Conservation (phyloP, 1,140 invertebrate species). For the Pollicipes pollicipes region DNA sequence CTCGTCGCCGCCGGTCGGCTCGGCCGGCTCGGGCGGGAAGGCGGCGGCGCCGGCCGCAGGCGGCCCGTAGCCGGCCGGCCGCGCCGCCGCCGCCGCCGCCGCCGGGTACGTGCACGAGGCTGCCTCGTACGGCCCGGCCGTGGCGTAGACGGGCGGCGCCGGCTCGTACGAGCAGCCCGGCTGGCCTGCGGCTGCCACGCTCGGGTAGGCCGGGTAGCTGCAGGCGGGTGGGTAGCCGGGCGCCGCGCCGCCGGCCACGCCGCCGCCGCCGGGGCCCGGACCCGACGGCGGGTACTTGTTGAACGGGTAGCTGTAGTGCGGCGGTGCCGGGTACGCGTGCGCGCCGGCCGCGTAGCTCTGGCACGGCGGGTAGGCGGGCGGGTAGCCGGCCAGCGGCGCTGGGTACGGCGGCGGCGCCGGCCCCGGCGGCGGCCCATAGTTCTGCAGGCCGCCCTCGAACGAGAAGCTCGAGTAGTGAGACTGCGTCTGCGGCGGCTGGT, state of each 20-base stretch:
- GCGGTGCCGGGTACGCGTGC: not conserved
- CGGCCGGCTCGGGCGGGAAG: not conserved
- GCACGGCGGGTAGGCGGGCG: not conserved
- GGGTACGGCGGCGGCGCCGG: not conserved
- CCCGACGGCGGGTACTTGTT: not conserved
- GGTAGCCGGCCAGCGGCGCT: not conserved
- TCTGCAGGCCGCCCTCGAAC: constrained; percentile 2
- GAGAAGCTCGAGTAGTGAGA: not conserved
- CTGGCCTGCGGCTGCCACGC: not conserved
- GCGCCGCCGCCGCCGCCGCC: too few species aligned
- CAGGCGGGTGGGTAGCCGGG: not conserved
- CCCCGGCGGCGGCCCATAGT: not conserved
- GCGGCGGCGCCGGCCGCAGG: too few species aligned
- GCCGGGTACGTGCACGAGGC: not conserved
- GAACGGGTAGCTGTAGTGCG: constrained; percentile 1
- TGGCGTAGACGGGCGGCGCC: not conserved
- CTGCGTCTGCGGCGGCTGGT: not conserved
- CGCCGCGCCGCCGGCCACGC: not conserved
- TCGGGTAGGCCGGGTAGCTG: not conserved
- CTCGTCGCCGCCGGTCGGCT: not conserved
- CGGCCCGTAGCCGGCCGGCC: too few species aligned
- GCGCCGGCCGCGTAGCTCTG: not conserved
- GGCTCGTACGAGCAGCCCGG: not conserved
- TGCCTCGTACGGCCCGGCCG: not conserved
- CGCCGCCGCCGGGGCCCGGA: not conserved